A percentile compares a stretch with the other conserved stretches of the same genome.
Conservation (phyloP, 2,797 vertebrate genomes). For the Pseudomugil gertrudae region DNA sequence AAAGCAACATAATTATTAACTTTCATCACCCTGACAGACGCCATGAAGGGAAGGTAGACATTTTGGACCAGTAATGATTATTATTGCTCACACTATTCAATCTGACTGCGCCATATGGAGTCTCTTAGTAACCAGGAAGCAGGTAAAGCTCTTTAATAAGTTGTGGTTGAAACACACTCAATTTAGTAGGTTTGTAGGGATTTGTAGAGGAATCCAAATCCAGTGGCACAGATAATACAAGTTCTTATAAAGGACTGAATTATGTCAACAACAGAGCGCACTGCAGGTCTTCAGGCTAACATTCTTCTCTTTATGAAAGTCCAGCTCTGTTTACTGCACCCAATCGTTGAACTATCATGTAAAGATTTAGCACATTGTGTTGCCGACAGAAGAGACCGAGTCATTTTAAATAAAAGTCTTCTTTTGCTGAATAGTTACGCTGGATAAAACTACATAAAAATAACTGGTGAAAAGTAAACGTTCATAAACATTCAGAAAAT, state of each 20-base stretch:
- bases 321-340: slow-evolving; percentile 25
- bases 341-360: slow-evolving; percentile 31
- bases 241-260: slow-evolving; percentile 20
- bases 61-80: slow-evolving; percentile 36
- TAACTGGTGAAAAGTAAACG: slow-evolving; percentile 22
- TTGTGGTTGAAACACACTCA: slow-evolving; percentile 34
- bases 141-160: slow-evolving; percentile 52
- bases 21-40: slow-evolving; percentile 13
- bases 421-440: too few relatives aligned
- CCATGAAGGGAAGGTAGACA: slow-evolving; percentile 3
- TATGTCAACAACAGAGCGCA: slow-evolving; percentile 36
- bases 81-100: slow-evolving; percentile 24
- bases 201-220: slow-evolving; percentile 68
- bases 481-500: slow-evolving; percentile 29
- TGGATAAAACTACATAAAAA: slow-evolving; percentile 22
- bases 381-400: not conserved
- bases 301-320: slow-evolving; percentile 55
- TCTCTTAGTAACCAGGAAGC: slow-evolving; percentile 24
- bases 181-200: slow-evolving; percentile 57
- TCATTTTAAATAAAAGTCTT: not conserved
- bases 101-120: slow-evolving; percentile 24
- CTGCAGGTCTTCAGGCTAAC: slow-evolving; percentile 25
- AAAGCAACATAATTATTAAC: slow-evolving; percentile 22
- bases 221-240: slow-evolving; percentile 50
- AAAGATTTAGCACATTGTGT: slow-evolving; percentile 1